Evolutionary conservation across 2,113 vertebrate species (phyloP).

Genomic region (Falcunculus frontatus): DNA sequence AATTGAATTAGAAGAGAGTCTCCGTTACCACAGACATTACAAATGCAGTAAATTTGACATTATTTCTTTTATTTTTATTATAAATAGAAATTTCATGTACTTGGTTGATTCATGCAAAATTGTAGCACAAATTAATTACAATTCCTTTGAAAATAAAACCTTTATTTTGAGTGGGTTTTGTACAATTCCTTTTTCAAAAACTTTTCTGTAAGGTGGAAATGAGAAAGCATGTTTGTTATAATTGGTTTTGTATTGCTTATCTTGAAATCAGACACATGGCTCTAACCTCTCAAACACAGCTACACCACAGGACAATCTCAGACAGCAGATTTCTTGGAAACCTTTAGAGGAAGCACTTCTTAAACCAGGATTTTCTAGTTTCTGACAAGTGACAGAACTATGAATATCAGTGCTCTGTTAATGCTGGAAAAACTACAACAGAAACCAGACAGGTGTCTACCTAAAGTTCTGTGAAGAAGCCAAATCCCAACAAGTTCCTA

Average conservation of each 20-base stretch:
- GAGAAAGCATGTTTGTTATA: not conserved
- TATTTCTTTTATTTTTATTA: not conserved
- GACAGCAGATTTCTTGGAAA: not conserved
- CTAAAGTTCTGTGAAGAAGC: not conserved
- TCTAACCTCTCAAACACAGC: not conserved
- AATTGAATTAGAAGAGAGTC: slow-evolving; percentile 28
- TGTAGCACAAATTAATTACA: not conserved
- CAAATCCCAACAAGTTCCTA: not conserved
- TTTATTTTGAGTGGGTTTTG: not conserved
- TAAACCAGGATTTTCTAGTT: not conserved
- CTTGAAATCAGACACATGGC: not conserved
- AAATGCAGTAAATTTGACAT: not conserved
- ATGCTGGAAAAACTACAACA: not conserved
- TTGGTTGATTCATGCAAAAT: not conserved
- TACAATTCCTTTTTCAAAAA: not conserved
- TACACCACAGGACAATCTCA: not conserved
- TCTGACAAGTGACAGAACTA: not conserved
- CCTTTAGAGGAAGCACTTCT: not conserved
- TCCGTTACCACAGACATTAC: not conserved
- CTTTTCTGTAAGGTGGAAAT: not conserved
- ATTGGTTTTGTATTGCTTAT: not conserved
- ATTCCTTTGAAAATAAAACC: not conserved
- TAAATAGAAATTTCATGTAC: not conserved
- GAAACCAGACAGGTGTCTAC: not conserved
- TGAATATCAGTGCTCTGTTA: rapidly evolving